A percentile compares a stretch with the other conserved stretches of the same genome.
Evolutionary conservation across 2,888 invertebrate species (phyloP).

Genomic region (Ferdinandea cuprea): DNA sequence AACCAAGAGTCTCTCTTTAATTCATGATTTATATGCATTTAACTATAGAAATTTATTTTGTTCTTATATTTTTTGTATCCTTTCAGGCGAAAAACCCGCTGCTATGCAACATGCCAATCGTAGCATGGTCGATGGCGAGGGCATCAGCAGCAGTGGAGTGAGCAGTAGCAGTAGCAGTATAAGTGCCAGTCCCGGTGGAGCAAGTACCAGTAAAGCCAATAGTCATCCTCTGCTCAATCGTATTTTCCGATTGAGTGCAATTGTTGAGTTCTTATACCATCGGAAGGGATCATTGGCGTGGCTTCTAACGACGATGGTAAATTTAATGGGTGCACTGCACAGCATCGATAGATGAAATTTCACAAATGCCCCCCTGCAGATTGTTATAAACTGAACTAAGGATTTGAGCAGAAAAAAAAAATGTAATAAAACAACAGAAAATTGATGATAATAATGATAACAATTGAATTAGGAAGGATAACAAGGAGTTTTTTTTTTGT

Average conservation of each 20-base stretch:
- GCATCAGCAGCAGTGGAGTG: constrained; percentile 75
- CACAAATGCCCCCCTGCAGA: constrained; percentile 44
- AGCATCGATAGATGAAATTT: constrained; percentile 72
- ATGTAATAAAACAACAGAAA: constrained; percentile 6
- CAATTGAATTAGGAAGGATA: constrained; percentile 52
- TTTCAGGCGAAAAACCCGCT: constrained; percentile 82
- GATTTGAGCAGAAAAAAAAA: constrained; percentile 50
- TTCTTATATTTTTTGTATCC: constrained; percentile 33
- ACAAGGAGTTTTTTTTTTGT: constrained; percentile 36
- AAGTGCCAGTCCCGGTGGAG: constrained; percentile 62
- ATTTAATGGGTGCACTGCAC: constrained; percentile 64
- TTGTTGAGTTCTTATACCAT: constrained; percentile 68
- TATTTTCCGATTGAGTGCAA: constrained; percentile 69
- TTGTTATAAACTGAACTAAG: constrained; percentile 54
- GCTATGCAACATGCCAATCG: constrained; percentile 83
- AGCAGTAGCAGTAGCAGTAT: constrained; percentile 72
- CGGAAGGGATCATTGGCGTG: constrained; percentile 64
- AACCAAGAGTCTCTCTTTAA: not conserved
- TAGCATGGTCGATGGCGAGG: constrained; percentile 80
- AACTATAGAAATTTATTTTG: constrained; percentile 38
- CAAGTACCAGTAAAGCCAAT: constrained; percentile 67
- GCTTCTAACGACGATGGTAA: constrained; percentile 67
- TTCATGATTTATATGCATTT: constrained; percentile 40
- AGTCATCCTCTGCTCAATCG: constrained; percentile 70
- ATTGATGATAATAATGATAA: constrained; percentile 37